Evolutionary conservation across 2,797 vertebrate species (phyloP).

Genomic region (Synaphobranchus kaupii): DNA sequence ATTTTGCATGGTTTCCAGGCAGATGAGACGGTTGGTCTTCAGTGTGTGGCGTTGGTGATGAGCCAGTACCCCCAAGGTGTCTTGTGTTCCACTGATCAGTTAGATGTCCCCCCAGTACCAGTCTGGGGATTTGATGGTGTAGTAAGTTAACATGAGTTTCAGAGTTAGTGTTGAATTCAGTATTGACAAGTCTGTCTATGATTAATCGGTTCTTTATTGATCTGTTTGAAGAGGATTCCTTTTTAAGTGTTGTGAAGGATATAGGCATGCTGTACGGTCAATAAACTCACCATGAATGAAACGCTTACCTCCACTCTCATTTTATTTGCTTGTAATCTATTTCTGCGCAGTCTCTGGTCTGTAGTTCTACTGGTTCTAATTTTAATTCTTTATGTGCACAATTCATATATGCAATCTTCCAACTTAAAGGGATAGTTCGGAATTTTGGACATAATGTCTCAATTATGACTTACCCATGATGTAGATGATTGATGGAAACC

Average conservation of each 20-base stretch:
- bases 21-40: neutral
- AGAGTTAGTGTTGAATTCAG: slow-evolving; percentile 70
- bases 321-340: neutral
- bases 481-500: no score
- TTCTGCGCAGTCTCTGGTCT: neutral
- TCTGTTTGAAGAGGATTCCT: slow-evolving; percentile 70
- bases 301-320: neutral
- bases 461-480: no score
- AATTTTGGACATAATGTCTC: no score
- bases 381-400: neutral
- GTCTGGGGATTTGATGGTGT: slow-evolving; percentile 24
- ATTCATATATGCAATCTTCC: neutral
- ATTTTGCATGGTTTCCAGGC: neutral
- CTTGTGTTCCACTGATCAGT: slow-evolving; percentile 10
- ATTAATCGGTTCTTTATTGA: slow-evolving; percentile 72
- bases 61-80: neutral
- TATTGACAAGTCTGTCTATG: slow-evolving; percentile 69
- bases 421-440: no score
- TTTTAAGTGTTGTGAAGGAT: slow-evolving; percentile 74
- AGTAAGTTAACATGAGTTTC: slow-evolving; percentile 41
- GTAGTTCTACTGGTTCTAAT: neutral
- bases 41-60: neutral
- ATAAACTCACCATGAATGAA: slow-evolving; percentile 85
- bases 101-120: neutral
- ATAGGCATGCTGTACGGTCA: slow-evolving; percentile 78